Conservation (phyloP, 2,113 vertebrate genomes). For the Prietella phreatophila region DNA sequence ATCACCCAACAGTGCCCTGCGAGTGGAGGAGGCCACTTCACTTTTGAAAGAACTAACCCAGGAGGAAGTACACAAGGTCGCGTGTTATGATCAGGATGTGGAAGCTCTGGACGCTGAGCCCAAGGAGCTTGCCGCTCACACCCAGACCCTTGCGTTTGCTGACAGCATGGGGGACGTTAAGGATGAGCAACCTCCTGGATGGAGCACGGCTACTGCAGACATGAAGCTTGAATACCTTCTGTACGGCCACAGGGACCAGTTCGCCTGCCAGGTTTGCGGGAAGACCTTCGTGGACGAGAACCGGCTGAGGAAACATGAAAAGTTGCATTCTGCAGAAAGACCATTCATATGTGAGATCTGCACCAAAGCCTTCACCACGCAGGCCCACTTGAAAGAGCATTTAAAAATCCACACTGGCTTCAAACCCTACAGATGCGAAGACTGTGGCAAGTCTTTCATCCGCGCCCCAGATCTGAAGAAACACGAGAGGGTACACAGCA, state of each 20-base stretch:
- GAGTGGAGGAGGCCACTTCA: slow-evolving; percentile 88
- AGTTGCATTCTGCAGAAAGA: slow-evolving; percentile 91
- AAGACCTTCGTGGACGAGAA: slow-evolving; percentile 92
- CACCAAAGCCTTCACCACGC: slow-evolving; percentile 95
- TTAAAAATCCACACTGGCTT: slow-evolving; percentile 97
- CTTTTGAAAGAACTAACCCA: slow-evolving; percentile 92
- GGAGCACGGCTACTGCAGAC: slow-evolving; percentile 82
- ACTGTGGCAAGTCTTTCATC: slow-evolving; percentile 97
- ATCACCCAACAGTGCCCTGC: slow-evolving; percentile 79
- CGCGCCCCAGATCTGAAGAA: slow-evolving; percentile 94
- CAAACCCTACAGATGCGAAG: slow-evolving; percentile 96
- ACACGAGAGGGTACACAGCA: slow-evolving; percentile 96
- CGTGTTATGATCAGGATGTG: slow-evolving; percentile 96
- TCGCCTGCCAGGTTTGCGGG: slow-evolving; percentile 85
- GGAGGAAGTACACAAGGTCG: slow-evolving; percentile 94
- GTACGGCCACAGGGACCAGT: slow-evolving; percentile 94
- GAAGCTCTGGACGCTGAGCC: slow-evolving; percentile 87
- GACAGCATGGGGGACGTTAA: slow-evolving; percentile 90
- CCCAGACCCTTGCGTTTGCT: slow-evolving; percentile 88
- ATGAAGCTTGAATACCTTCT: slow-evolving; percentile 98
- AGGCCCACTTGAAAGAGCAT: slow-evolving; percentile 97
- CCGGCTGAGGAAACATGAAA: slow-evolving; percentile 89
- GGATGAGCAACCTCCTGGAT: slow-evolving; percentile 82
- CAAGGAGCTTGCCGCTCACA: slow-evolving; percentile 84
- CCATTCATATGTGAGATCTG: slow-evolving; percentile 98